Evolutionary conservation across 2,113 vertebrate species (phyloP), one percentile per base, ranked within the genome.

Genomic region (Amia ocellicauda): DNA sequence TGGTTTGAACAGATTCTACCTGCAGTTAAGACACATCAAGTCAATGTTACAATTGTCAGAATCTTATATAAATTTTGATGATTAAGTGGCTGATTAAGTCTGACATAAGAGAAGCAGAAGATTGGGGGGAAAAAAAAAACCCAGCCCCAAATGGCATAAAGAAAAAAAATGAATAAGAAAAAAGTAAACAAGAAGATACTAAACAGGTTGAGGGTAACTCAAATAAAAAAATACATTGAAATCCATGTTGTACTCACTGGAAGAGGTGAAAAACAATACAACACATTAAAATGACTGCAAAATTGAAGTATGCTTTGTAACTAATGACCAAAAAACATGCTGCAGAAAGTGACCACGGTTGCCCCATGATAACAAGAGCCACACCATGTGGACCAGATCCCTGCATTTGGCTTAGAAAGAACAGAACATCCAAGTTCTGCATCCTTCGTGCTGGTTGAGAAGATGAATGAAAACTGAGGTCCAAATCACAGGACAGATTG

Each of bases 271-370:
- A n/a, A 47, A 47, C n/a, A 16, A 47, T 16, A 19, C 14, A 47
- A n/a, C n/a, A n/a, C n/a, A n/a, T n/a, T n/a, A n/a, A n/a, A 16
- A 47, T 47, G 45, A 4, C 45, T n/a, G 45, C n/a, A 17, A n/a
- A n/a, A 5, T n/a, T 5, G 16, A 47, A 17, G 45, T 47, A 5
- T 19, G n/a, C 45, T 47, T 47, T 47, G 14, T 14, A 36, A 40
- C 16, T 3, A 14, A 19, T 40, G 56, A 42, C 23, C 9, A 58
- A 36, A 22, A 24, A 16, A 19, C 14, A 47, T 17, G 24, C 13
- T 58, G 56, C 56, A 58, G 56, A 41, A 58, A 58, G 31, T 40
- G 20, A 58, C 56, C 20, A 24, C 13, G 13, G 45, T 3, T 19
- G n/a, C 16, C 14, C 7, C 13, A 17, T 16, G n/a, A 47, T 19